A percentile compares a stretch with the other conserved stretches of the same genome.
Conservation (phyloP, 2,888 invertebrate species). For the Agapetus fuscipes region DNA sequence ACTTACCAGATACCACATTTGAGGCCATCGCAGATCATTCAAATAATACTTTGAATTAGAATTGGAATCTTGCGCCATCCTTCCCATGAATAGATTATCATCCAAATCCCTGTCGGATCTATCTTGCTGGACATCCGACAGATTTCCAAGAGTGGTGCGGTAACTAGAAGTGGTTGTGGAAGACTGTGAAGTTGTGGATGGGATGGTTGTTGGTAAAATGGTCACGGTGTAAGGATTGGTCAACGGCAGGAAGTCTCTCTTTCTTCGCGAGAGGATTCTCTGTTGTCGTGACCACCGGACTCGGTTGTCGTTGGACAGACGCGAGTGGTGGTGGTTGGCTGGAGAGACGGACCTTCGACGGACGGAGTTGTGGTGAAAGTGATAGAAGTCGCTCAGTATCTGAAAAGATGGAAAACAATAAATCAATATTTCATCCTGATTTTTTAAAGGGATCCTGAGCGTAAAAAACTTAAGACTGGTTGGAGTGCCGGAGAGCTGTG, state of each 20-base stretch:
- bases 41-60: constrained; percentile 39
- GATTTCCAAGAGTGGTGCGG: constrained; percentile 23
- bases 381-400: constrained; percentile 83
- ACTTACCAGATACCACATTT: constrained; percentile 97
- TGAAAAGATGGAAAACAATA: constrained; percentile 38
- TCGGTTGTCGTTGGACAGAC: constrained; percentile 61
- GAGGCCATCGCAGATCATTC: constrained; percentile 87
- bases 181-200: constrained; percentile 25
- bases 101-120: constrained; percentile 30
- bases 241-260: constrained; percentile 63
- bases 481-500: too few species aligned
- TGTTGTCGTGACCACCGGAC: constrained; percentile 82
- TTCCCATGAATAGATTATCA: constrained; percentile 14
- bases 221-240: too few species aligned
- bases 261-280: constrained; percentile 64
- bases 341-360: constrained; percentile 66
- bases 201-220: constrained; percentile 1
- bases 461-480: too few species aligned
- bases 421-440: too few species aligned
- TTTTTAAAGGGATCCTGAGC: too few species aligned
- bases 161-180: constrained; percentile 27
- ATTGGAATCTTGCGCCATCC: constrained; percentile 32
- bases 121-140: not conserved
- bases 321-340: constrained; percentile 59
- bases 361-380: constrained; percentile 72